Conservation (phyloP, 2,888 invertebrate species). For the Callyntrura sp. region DNA sequence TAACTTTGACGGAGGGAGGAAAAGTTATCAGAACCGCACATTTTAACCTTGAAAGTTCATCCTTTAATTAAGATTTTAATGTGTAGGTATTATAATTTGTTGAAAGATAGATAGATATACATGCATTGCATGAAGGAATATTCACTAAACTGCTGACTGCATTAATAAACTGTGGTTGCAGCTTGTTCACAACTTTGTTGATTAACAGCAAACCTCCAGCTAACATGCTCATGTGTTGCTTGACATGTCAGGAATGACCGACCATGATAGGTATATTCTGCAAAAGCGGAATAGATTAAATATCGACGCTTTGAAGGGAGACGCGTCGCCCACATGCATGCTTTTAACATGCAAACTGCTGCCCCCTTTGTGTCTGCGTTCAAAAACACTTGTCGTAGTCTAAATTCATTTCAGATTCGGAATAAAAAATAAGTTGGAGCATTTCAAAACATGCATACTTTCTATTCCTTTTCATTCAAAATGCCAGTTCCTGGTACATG, state of each 20-base stretch:
- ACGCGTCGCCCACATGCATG: too few relatives aligned
- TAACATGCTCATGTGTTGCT: not conserved
- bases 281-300: too few relatives aligned
- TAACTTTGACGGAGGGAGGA: conserved; percentile 4
- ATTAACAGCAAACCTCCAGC: not conserved
- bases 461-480: not conserved
- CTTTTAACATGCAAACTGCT: too few relatives aligned
- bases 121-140: conserved; percentile 30
- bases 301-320: too few relatives aligned
- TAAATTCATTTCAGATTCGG: conserved; percentile 48
- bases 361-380: too few relatives aligned
- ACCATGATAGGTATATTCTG: not conserved
- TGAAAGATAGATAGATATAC: not conserved
- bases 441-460: conserved; percentile 61
- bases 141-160: conserved; percentile 33
- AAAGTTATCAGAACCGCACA: conserved; percentile 22
- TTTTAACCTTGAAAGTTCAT: conserved; percentile 25
- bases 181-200: conserved; percentile 51
- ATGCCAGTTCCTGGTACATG: not conserved
- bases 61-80: conserved; percentile 36
- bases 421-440: conserved; percentile 61
- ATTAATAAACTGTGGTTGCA: conserved; percentile 46
- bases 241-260: not conserved
- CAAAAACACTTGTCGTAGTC: conserved; percentile 20
- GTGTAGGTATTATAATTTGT: not conserved